Evolutionary conservation across 2,797 vertebrate species (phyloP).

Genomic region (Oreochromis grahami): DNA sequence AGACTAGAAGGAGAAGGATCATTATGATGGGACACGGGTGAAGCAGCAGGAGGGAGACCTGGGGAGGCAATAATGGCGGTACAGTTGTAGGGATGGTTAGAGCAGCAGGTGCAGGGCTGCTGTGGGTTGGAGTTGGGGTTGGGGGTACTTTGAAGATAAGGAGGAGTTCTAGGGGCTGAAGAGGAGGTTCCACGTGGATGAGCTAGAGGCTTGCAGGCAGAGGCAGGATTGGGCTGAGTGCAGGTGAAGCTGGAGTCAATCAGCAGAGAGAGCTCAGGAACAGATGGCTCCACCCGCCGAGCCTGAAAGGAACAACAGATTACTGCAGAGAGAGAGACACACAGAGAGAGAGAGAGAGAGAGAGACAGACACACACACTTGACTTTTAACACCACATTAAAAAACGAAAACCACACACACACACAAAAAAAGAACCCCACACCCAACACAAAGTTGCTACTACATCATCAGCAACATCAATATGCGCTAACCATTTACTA

Average conservation of each 20-base stretch:
- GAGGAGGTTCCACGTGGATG: slow-evolving; percentile 35
- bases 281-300: slow-evolving; percentile 84
- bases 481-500: neutral
- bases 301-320: slow-evolving; percentile 66
- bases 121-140: slow-evolving; percentile 68
- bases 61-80: slow-evolving; percentile 55
- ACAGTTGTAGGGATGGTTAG: slow-evolving; percentile 59
- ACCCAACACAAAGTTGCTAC: neutral
- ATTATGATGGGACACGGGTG: neutral
- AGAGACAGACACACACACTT: neutral
- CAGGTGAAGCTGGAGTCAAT: slow-evolving; percentile 80
- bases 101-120: slow-evolving; percentile 69
- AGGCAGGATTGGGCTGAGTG: slow-evolving; percentile 41
- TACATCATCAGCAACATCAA: neutral
- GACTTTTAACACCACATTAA: neutral
- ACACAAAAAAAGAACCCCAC: rapidly evolving
- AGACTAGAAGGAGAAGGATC: neutral
- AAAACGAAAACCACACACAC: neutral
- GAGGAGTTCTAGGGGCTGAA: slow-evolving; percentile 32
- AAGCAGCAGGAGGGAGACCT: neutral
- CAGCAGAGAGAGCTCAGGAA: slow-evolving; percentile 94
- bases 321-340: neutral
- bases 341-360: too few relatives aligned
- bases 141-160: slow-evolving; percentile 76
- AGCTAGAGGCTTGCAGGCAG: slow-evolving; percentile 34